Base-by-base conservation (phyloP, 2,113 vertebrate species). In the Cyprinodon brontotheroides region DNA sequence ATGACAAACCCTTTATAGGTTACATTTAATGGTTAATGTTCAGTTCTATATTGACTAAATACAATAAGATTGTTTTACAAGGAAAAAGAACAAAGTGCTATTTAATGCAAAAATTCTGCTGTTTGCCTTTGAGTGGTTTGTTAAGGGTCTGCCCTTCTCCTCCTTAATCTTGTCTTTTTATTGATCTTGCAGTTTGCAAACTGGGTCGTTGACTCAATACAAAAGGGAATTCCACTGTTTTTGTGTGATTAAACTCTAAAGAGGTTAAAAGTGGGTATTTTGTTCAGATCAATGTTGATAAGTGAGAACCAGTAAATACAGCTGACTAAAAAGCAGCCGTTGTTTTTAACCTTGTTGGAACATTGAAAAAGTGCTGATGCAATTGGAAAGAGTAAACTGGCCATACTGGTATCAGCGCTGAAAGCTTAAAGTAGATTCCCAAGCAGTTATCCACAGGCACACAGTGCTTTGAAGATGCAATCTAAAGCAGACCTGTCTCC, bases 161-260 rank as follows among this genome's bases (percentile, higher is more conserved):
- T 13, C 36, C 5, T 60, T 75, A 82, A 84, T 77, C 20, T 59
- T 38, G 29, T 81, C 57, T 65, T 41, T 78, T 72, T 10, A 67
- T 37, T 17, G 3, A 50, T 53, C 2, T 39, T 15, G n/a, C 10
- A 22, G 1, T 20, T 43, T 68, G 13, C n/a, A 74, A 22, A 45
- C 20, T 74, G 4, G n/a, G 2, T n/a, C 50, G 11, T 17, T 8
- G 50, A 53, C 15, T 20, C 15, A 20, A 53, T 53, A 60, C 50
- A 76, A 48, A 8, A 65, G n/a, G 78, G 62, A 68, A n/a, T 14
- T 38, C 3, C 40, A 74, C 20, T 78, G 61, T 72, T 37, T 78
- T 4, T 68, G 14, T 13, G 10, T 63, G 29, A 61, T 81, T 47
- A 74, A 60, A 75, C 11, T 37, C 9, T n/a, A 3, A 39, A 41